Conservation (phyloP, 2,797 vertebrate genomes). For the Falco concolor region DNA sequence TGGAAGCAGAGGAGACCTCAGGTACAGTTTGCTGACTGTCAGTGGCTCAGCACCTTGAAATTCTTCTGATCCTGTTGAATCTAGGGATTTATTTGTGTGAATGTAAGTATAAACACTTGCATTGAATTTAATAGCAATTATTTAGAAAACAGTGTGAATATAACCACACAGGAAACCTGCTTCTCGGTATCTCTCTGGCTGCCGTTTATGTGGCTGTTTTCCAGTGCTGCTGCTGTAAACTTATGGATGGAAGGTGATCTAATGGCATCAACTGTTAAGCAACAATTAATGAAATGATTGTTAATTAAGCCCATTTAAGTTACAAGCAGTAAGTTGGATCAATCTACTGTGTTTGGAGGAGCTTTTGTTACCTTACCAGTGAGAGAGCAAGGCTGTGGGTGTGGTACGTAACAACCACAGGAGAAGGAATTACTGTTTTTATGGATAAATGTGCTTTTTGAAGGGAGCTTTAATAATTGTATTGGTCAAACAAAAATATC, state of each 20-base stretch:
- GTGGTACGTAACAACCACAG: accelerated
- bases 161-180: not conserved
- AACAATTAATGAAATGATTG: not conserved
- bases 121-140: not conserved
- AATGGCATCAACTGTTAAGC: not conserved
- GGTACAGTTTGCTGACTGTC: not conserved
- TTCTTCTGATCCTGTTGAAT: not conserved
- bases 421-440: not conserved
- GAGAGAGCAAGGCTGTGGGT: not conserved
- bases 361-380: not conserved
- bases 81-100: not conserved
- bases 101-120: not conserved
- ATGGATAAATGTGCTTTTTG: not conserved
- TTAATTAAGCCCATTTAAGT: not conserved
- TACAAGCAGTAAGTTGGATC: not conserved
- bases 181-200: not conserved
- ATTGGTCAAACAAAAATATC: not conserved
- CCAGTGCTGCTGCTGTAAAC: not conserved
- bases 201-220: accelerated
- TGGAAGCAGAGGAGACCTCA: not conserved
- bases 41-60: not conserved
- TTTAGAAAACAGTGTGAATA: not conserved
- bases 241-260: not conserved
- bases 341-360: not conserved
- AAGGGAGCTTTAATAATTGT: not conserved